Evolutionary conservation across 2,888 invertebrate species (phyloP), one percentile per base, ranked within the genome.

Genomic region (Drosophila borealis): DNA sequence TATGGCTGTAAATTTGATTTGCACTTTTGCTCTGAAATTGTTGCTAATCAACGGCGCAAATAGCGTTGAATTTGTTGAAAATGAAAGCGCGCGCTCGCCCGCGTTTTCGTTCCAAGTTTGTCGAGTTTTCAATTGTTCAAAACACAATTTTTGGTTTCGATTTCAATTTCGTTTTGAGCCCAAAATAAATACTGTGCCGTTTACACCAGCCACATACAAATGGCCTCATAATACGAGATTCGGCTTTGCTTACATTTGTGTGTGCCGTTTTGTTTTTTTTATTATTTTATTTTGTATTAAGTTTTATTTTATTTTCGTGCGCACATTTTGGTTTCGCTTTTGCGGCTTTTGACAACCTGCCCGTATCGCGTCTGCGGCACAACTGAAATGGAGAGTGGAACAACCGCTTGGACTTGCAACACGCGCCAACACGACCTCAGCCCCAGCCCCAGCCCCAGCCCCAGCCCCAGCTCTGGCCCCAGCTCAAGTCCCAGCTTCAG

Each of bases 371-470:
- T 65, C 67, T 71, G 73, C 68, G 70, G 56, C 60, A 59, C 75
- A 72, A 84, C 83, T 84, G 83, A 88, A 82, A 79, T 72, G 67
- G 82, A 77, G 73, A 78, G 89, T 82, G 83, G 74, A 77, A 53
- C 42, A 57, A 34, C n/a, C 14, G 14, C 36, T 57, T 25, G 45
- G 56, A 49, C 56, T 80, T 88, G 80, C 86, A 75, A 80, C 86
- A 82, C 61, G 76, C 82, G 86, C 69, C 61, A 69, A 48, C 41
- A 44, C 17, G 17, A 17, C 17, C 17, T 17, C 17, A 17, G 46
- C 46, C 45, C 29, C 39, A 37, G n/a, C n/a, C 41, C 39, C 17
- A 19, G 42, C 19, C 17, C 0, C 17, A 17, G 46, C 46, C 48
- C 29, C 39, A 37, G n/a, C n/a, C 41, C 39, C 17, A 19, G 42